Evolutionary conservation across 2,888 invertebrate genomes (phyloP), one percentile per base, ranked within the genome.

Genomic region (Pyrrhosoma nymphula): DNA sequence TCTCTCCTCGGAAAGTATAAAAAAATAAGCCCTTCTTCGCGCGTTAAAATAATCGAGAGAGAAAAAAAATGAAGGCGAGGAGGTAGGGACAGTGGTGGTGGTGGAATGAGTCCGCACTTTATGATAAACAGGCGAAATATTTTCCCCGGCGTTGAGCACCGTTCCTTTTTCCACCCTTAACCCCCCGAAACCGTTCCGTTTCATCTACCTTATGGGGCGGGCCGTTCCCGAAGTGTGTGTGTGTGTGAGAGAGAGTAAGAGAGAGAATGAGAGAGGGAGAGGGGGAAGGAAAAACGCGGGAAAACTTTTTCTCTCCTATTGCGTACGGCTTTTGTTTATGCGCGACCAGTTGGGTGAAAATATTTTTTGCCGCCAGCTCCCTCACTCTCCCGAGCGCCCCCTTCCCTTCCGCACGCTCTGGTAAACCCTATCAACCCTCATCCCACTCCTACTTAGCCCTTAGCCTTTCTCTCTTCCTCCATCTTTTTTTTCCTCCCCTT

Each of bases 121-220:
- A n/a, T 56, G 89, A 47, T n/a, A 89, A 89, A 89, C 89, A 82
- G 82, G 89, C 89, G n/a, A 47, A 75, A 93, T 75, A 69, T 69
- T 69, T 69, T 39, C 47, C 8, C 69, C 69, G 6, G 69, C 90
- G 35, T 60, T 60, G 60, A 91, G 60, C 60, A 60, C 82, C 35
- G 35, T 35, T 60, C 10, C 55, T 23, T 26, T 18, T n/a, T 90
- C 23, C 30, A 18, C 56, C 26, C 60, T 14, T 39, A 3, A 39
- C 35, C 55, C 69, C 93, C 60, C 20, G 16, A 69, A 14, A 14
- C 69, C 69, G 30, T 91, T 91, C 35, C 90, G 56, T 60, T 91
- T 35, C 69, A 23, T 63, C 47, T 35, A 56, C 89, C 89, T 89
- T 89, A 89, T 56, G 55, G 89, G 20, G 89, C n/a, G n/a, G 89